Evolutionary conservation across 1,140 invertebrate genomes (phyloP).

Genomic region (Drosophila prosaltans): DNA sequence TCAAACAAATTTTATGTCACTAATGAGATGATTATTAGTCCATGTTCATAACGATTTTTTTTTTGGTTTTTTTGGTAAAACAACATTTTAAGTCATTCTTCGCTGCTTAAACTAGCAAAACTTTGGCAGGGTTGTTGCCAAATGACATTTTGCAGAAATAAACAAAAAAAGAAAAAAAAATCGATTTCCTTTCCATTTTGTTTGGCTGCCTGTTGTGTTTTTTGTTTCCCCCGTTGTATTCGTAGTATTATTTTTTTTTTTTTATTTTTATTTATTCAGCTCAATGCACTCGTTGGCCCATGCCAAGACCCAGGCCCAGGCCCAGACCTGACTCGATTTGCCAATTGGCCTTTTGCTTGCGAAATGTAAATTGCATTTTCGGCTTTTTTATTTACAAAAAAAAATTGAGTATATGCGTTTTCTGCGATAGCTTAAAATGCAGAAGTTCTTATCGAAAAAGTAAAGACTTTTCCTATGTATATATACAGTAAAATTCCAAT

Average conservation of each 20-base stretch:
- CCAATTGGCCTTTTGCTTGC: constrained; percentile 45
- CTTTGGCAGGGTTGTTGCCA: constrained; percentile 1
- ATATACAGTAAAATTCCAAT: no score
- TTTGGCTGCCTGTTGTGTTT: constrained; percentile 21
- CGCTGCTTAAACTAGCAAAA: constrained; percentile 1
- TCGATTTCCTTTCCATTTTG: constrained; percentile 16
- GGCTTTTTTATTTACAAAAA: constrained; percentile 15
- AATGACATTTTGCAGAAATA: constrained; percentile 13
- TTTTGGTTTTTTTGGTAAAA: no score
- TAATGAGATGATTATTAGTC: no score
- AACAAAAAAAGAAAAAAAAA: constrained; percentile 17
- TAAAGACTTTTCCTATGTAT: no score
- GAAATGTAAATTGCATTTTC: constrained; percentile 29
- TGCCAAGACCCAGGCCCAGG: constrained; percentile 16
- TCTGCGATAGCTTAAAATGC: background rate
- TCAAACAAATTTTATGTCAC: no score
- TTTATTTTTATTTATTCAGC: constrained; percentile 17
- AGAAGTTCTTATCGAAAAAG: background rate
- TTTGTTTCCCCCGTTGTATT: background rate
- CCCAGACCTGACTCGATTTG: constrained; percentile 52
- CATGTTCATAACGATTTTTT: no score
- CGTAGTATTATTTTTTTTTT: constrained; percentile 15
- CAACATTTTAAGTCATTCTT: background rate
- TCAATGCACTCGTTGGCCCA: constrained; percentile 27
- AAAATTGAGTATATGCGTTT: constrained; percentile 1